Conservation (phyloP, 2,797 vertebrate genomes). For the Falco naumanni region DNA sequence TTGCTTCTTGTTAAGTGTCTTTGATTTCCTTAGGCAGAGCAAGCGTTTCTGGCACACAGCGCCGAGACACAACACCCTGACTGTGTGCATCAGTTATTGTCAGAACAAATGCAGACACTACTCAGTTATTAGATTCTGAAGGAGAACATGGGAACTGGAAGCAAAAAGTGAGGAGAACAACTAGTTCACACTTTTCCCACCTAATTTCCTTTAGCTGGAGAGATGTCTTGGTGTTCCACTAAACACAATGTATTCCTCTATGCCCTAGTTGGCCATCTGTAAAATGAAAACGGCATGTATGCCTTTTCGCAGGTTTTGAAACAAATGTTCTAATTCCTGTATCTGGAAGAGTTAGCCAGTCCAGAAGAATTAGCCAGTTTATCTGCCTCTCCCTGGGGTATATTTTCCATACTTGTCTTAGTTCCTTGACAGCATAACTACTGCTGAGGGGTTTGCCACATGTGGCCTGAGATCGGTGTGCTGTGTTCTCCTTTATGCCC, state of each 20-base stretch:
- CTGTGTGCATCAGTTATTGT: not conserved
- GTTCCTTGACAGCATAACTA: not conserved
- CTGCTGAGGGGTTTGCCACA: not conserved
- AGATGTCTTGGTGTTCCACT: not conserved
- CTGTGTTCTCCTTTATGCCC: not conserved
- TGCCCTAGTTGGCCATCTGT: not conserved
- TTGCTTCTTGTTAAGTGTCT: not conserved
- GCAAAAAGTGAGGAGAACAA: not conserved
- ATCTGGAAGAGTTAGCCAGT: not conserved
- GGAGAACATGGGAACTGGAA: not conserved
- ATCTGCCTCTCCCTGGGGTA: not conserved
- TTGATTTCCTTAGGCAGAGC: not conserved
- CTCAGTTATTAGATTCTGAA: not conserved
- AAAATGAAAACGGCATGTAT: not conserved
- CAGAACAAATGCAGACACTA: not conserved
- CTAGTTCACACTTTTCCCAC: not conserved
- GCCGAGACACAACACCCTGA: not conserved
- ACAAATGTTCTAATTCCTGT: not conserved
- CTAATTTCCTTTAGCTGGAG: not conserved
- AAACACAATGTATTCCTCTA: not conserved
- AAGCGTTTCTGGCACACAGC: not conserved
- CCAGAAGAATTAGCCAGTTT: not conserved
- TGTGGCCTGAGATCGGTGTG: accelerated
- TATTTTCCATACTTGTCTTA: not conserved
- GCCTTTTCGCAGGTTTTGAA: not conserved